Base-by-base conservation (phyloP, 2,113 vertebrate species). In the Caranx ignobilis region DNA sequence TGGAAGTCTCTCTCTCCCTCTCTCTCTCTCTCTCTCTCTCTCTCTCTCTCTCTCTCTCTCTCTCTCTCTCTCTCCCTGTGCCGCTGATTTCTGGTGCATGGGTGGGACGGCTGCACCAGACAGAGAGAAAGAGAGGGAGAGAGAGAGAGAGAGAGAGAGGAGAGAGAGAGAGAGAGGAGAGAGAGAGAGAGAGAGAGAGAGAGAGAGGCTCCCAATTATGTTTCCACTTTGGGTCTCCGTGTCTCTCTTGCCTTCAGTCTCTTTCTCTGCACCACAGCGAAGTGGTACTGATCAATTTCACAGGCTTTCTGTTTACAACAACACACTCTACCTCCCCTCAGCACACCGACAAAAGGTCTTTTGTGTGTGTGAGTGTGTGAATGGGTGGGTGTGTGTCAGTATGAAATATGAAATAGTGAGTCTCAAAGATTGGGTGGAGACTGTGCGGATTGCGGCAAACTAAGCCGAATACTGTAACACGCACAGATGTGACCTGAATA, bases 251-350 rank as follows among this genome's bases (percentile, higher is more conserved):
- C 72, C 81, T 84, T 76, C 64, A 31, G 67, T 79, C 60, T 75
- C 59, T 89, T 70, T 87, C 75, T 64, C 83, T 84, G 71, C 77
- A 79, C 75, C 85, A 74, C 75, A 78, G 68, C 60, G 77, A 82
- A 84, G 84, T 81, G 82, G 78, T 79, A 56, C 87, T 82, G 82
- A 91, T 86, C 89, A 86, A 88, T 91, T 93, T 88, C 83, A 79
- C 79, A 85, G 59, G 50, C 78, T 71, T 68, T 85, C 67, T 85
- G 83, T 87, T 89, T 79, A 89, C 80, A 81, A 78, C 80, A 78
- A 78, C 78, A 86, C 75, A 71, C 79, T 87, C 72, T 75, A 55
- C 82, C 75, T 76, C 73, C 75, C 70, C 45, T 70, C 70, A 52
- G 81, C 59, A 80, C 73, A 68, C 43, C 37, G 54, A 86, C 78